Conservation (phyloP, 2,797 vertebrate genomes). For the Apodemus agrarius region DNA sequence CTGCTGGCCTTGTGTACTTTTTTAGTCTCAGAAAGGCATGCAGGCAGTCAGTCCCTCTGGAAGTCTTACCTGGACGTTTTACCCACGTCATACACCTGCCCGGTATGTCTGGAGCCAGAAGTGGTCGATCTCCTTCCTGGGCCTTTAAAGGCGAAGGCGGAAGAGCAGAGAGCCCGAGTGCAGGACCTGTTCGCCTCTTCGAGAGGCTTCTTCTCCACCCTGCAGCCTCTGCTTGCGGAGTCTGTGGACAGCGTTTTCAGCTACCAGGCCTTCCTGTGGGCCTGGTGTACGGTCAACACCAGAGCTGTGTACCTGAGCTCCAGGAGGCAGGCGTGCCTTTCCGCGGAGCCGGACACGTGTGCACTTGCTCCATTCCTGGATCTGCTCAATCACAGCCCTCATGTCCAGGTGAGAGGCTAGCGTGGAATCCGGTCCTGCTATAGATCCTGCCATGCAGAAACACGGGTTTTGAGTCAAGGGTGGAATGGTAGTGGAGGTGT, state of each 20-base stretch:
- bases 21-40: slow-evolving; percentile 92
- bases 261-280: slow-evolving; percentile 92
- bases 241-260: slow-evolving; percentile 88
- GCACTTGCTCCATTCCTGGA: slow-evolving; percentile 96
- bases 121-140: slow-evolving; percentile 88
- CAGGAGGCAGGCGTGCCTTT: slow-evolving; percentile 86
- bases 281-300: slow-evolving; percentile 97
- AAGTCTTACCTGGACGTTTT: slow-evolving; percentile 93
- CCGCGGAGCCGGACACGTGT: slow-evolving; percentile 90
- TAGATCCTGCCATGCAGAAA: not conserved
- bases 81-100: slow-evolving; percentile 92
- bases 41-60: slow-evolving; percentile 90
- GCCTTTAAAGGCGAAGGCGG: slow-evolving; percentile 85
- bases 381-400: slow-evolving; percentile 95
- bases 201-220: slow-evolving; percentile 89
- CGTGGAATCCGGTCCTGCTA: accelerated
- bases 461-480: not conserved
- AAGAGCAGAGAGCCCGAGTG: slow-evolving; percentile 88
- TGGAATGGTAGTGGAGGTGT: not conserved
- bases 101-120: slow-evolving; percentile 88
- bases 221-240: slow-evolving; percentile 92
- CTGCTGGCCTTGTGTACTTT: slow-evolving; percentile 93
- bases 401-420: slow-evolving; percentile 90
- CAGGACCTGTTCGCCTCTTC: slow-evolving; percentile 87
- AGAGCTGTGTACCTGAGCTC: slow-evolving; percentile 94